These are phyloP conservation scores for Xiphorhynchus elegans DNA, from an alignment of 2,113 vertebrate species.

Conservation along the genomic window DNA sequence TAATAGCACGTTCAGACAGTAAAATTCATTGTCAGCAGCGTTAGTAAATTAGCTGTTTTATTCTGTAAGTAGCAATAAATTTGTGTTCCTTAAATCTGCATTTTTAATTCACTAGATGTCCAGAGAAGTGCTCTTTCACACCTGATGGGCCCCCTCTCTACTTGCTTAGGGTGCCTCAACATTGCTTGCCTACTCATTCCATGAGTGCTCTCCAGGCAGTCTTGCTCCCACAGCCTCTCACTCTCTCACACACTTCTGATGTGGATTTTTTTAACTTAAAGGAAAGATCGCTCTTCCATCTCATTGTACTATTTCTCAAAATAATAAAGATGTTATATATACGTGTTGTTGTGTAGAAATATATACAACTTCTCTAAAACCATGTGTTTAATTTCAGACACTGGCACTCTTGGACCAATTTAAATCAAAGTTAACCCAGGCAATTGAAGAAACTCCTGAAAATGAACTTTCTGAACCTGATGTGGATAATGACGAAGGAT, in stretches of 20 bases:
- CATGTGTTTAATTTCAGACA: slow-evolving; percentile 79
- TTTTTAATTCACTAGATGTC: neutral
- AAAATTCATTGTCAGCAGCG: neutral
- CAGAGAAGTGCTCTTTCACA: neutral
- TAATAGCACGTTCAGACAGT: neutral
- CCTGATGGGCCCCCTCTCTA: neutral
- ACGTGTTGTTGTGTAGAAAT: neutral
- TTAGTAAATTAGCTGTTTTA: neutral
- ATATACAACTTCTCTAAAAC: neutral
- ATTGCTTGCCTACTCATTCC: rapidly evolving
- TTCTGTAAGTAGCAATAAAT: neutral
- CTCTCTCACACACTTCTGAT: neutral
- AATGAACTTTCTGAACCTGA: slow-evolving; percentile 83
- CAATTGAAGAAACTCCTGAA: slow-evolving; percentile 88
- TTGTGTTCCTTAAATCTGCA: neutral
- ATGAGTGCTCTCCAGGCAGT: neutral
- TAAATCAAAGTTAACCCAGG: slow-evolving; percentile 91
- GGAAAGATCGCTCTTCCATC: neutral
- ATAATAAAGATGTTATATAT: neutral
- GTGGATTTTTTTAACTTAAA: neutral
- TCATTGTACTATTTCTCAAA: neutral
- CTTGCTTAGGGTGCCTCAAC: neutral
- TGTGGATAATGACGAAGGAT: slow-evolving; percentile 90
- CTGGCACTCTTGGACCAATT: slow-evolving; percentile 88
- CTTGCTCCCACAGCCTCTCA: rapidly evolving